Percentiles rank a stretch among this genome's conserved stretches.
Conservation (phyloP, 2,888 invertebrate species). For the Andrena flavipes region DNA sequence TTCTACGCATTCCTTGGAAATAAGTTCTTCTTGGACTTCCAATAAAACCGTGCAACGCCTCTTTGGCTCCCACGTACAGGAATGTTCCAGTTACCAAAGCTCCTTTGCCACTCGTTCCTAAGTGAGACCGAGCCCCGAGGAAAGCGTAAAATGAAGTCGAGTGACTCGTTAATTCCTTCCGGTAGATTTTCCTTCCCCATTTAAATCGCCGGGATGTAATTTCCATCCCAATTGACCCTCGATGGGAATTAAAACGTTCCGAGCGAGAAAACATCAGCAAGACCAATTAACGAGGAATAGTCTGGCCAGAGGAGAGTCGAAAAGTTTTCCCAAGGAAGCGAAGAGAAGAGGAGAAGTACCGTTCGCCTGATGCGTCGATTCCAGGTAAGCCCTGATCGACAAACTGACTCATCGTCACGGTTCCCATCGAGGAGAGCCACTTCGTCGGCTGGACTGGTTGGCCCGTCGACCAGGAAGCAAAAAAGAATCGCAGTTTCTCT, state of each 20-base stretch:
- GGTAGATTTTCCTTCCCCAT: background rate
- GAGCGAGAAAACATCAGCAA: background rate
- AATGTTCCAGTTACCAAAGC: too few species aligned
- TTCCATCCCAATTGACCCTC: background rate
- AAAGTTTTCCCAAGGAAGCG: conserved; percentile 5
- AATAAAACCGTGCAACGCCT: too few species aligned
- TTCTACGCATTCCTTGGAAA: too few species aligned
- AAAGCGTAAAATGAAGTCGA: background rate
- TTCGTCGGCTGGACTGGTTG: background rate
- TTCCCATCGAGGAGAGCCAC: conserved; percentile 15
- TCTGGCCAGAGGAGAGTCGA: conserved; percentile 14
- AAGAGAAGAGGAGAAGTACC: conserved; percentile 4
- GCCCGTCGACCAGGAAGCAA: conserved; percentile 13
- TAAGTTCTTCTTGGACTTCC: too few species aligned
- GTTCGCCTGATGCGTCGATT: conserved; percentile 11
- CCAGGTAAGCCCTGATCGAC: conserved; percentile 24
- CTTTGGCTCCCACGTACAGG: too few species aligned
- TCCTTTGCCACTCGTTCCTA: too few species aligned
- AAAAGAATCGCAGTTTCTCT: conserved; percentile 26
- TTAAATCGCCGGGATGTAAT: background rate
- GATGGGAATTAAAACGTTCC: background rate
- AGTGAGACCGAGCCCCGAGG: background rate
- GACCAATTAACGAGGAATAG: conserved; percentile 36
- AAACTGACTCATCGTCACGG: conserved; percentile 20
- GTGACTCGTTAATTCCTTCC: background rate